Evolutionary conservation across 2,888 invertebrate genomes (phyloP).

Genomic region (Netelia fuscicornis): DNA sequence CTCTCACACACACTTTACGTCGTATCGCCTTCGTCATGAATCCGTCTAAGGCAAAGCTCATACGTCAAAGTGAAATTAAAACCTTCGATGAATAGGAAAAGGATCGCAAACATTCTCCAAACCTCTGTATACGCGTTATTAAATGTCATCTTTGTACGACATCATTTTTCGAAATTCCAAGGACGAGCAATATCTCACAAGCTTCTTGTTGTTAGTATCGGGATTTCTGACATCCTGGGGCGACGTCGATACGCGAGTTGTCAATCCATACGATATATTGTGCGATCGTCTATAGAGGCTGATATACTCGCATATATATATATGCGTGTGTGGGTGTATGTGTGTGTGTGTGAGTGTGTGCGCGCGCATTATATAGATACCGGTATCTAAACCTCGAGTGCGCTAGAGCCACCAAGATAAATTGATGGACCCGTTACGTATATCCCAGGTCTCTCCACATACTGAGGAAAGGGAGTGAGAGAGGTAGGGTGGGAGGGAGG

Average conservation of each 20-base stretch:
- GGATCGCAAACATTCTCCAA: neutral
- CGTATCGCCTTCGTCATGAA: slow-evolving; percentile 27
- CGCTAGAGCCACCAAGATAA: slow-evolving; percentile 56
- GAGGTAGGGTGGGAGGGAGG: slow-evolving; percentile 4
- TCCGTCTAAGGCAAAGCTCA: slow-evolving; percentile 8
- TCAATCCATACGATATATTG: slow-evolving; percentile 18
- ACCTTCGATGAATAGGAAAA: slow-evolving; percentile 9
- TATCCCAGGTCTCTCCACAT: slow-evolving; percentile 44
- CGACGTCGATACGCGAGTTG: slow-evolving; percentile 22
- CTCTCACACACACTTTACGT: neutral
- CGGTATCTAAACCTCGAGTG: slow-evolving; percentile 32
- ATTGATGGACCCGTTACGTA: slow-evolving; percentile 61
- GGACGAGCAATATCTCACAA: slow-evolving; percentile 27
- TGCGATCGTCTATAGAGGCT: neutral
- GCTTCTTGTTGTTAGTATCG: slow-evolving; percentile 35
- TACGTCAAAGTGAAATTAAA: slow-evolving; percentile 49
- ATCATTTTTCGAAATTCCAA: slow-evolving; percentile 29
- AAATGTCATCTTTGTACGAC: slow-evolving; percentile 30
- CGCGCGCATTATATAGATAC: no score
- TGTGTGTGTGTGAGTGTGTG: neutral
- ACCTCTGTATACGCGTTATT: neutral
- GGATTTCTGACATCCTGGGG: slow-evolving; percentile 36
- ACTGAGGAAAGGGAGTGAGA: neutral
- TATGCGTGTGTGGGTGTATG: neutral
- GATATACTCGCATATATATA: neutral